Evolutionary conservation across 2,113 vertebrate genomes (phyloP), one percentile per base, ranked within the genome.

Genomic region (Anguilla japonica): DNA sequence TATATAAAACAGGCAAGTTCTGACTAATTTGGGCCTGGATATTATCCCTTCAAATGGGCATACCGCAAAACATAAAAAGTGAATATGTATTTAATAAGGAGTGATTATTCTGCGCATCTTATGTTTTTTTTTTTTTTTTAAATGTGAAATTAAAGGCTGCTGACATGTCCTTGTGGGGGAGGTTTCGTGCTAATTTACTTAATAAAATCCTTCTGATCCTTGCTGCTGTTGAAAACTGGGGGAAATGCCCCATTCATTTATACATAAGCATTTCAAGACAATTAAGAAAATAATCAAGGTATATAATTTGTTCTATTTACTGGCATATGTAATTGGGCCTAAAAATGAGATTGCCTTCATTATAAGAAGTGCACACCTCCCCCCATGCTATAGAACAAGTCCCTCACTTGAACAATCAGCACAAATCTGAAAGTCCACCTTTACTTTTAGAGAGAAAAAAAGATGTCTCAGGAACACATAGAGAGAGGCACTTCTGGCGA

Each of bases 401-500:
- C 71, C 71, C n/a, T 75, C 71, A 75, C n/a, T 75, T 75, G 26
- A 34, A 75, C n/a, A 75, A n/a, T 75, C n/a, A 29, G 5, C n/a
- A 7, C 71, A 75, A 75, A 29, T 29, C n/a, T 34, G n/a, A 34
- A 75, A 75, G 71, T 34, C 8, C 79, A 60, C 79, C 50, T 63
- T 86, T 63, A 56, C 34, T 79, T 80, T 80, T 79, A 26, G 20
- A 53, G 29, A 81, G 57, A 29, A 67, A 40, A 29, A 82, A 40
- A 16, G 79, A 86, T 46, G 53, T 34, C 71, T 26, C 71, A 75
- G 56, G 34, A 75, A 75, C 71, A 67, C 60, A 34, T 34, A 53
- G 50, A 53, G 8, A 75, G 79, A 41, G n/a, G 75, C 85, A 79
- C 78, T 57, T 86, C 53, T 85, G 78, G 79, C 56, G 78, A 41